Percentiles rank a stretch among this genome's conserved stretches.
Conservation (phyloP, 2,888 invertebrate species). For the Nebria brevicollis region DNA sequence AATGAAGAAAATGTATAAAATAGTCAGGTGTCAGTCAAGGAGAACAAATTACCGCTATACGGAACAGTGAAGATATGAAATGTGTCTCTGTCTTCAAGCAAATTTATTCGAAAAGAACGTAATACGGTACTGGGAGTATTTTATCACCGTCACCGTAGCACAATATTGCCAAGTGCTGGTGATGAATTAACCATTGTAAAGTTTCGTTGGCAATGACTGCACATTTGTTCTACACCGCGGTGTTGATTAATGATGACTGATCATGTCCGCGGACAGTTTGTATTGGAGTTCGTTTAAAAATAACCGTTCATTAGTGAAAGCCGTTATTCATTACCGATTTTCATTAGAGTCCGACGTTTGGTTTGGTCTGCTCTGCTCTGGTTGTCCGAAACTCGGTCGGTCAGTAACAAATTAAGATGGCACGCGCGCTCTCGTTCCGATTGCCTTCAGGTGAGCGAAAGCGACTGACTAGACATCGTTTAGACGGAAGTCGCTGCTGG, state of each 20-base stretch:
- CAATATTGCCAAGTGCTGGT: slow-evolving; percentile 36
- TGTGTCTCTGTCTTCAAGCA: slow-evolving; percentile 34
- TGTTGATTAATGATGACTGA: slow-evolving; percentile 43
- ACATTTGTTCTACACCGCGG: slow-evolving; percentile 39
- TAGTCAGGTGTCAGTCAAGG: slow-evolving; percentile 27
- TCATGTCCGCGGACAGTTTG: slow-evolving; percentile 40
- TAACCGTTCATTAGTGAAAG: slow-evolving; percentile 39
- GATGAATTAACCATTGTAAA: slow-evolving; percentile 46
- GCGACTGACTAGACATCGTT: slow-evolving; percentile 8
- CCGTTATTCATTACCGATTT: slow-evolving; percentile 40
- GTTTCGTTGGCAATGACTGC: slow-evolving; percentile 43
- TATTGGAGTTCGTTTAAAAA: slow-evolving; percentile 45
- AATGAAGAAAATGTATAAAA: not conserved
- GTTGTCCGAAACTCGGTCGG: slow-evolving; percentile 4
- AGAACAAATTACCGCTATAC: slow-evolving; percentile 27
- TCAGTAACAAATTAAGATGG: slow-evolving; percentile 27
- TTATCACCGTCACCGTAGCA: slow-evolving; percentile 37
- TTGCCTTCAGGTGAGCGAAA: slow-evolving; percentile 29
- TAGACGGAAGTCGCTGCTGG: slow-evolving; percentile 7
- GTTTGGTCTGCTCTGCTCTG: not conserved
- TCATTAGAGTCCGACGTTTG: slow-evolving; percentile 30
- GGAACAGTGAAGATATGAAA: slow-evolving; percentile 33
- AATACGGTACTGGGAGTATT: slow-evolving; percentile 37
- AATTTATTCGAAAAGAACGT: slow-evolving; percentile 31
- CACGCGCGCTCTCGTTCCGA: slow-evolving; percentile 20